These are phyloP conservation scores for Patiria miniata DNA, from an alignment of 35 echinoderm and acorn worm species.

Conservation along the genomic window DNA sequence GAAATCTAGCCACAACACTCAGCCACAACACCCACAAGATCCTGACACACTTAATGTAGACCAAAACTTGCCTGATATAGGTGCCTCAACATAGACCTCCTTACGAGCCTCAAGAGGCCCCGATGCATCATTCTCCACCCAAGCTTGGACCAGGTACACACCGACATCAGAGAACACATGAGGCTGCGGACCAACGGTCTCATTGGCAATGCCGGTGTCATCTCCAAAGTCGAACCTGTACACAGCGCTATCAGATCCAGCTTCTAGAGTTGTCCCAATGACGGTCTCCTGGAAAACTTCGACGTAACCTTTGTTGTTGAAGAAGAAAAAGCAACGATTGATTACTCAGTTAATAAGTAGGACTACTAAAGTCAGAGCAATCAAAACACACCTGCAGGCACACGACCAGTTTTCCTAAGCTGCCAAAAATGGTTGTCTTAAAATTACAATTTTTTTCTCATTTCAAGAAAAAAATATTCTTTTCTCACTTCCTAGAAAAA, in stretches of 20 bases:
- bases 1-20: no score
- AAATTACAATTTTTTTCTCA: no score
- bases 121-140: constrained; percentile 47
- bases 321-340: no score
- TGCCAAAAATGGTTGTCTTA: no score
- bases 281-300: constrained; percentile 41
- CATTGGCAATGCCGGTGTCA: constrained; percentile 16
- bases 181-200: constrained; percentile 28
- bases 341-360: no score
- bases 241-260: constrained; percentile 28
- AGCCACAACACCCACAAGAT: no score
- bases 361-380: no score
- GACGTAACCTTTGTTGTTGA: constrained; percentile 13
- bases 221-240: constrained; percentile 65
- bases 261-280: constrained; percentile 29
- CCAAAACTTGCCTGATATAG: constrained; percentile 52
- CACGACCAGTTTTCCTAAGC: no score
- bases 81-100: constrained; percentile 60
- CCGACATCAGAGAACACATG: constrained; percentile 46
- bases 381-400: no score
- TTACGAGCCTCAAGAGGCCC: constrained; percentile 49
- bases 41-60: no score
- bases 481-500: no score
- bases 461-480: no score
- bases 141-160: constrained; percentile 47